Conservation (phyloP, 2,888 invertebrate genomes). For the Ectemnius continuus region DNA sequence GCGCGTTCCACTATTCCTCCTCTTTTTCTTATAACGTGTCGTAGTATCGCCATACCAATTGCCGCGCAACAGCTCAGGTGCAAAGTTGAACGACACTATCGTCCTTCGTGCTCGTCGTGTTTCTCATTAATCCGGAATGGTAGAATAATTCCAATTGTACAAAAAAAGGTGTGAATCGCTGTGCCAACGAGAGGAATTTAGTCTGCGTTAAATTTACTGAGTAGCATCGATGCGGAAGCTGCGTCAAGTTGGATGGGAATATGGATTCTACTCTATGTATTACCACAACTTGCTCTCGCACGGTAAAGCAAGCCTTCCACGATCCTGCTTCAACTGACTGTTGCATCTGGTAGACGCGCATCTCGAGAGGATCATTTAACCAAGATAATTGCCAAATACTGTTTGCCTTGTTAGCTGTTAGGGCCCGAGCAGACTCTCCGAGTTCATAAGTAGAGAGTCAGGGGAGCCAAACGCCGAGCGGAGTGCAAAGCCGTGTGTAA, state of each 20-base stretch:
- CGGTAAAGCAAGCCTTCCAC: not conserved
- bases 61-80: too few relatives aligned
- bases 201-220: too few relatives aligned
- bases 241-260: too few relatives aligned
- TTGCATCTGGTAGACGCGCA: slow-evolving; percentile 48
- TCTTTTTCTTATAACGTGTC: not conserved
- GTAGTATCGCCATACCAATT: too few relatives aligned
- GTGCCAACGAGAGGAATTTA: too few relatives aligned
- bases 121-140: too few relatives aligned
- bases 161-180: too few relatives aligned
- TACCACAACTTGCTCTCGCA: not conserved
- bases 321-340: slow-evolving; percentile 26
- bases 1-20: not conserved
- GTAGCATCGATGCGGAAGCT: too few relatives aligned
- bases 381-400: slow-evolving; percentile 77
- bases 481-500: slow-evolving; percentile 74
- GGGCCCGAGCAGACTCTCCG: slow-evolving; percentile 65
- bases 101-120: too few relatives aligned
- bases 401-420: slow-evolving; percentile 75
- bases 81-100: too few relatives aligned
- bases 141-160: too few relatives aligned
- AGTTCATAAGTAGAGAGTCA: slow-evolving; percentile 72
- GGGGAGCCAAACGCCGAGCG: slow-evolving; percentile 23
- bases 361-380: slow-evolving; percentile 72
- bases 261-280: too few relatives aligned